Percentiles rank a stretch among this genome's conserved stretches.
phyloP scores from a whole-genome alignment of 2,797 vertebrate genomes.

The Chaetophractus vellerosus region DNA sequence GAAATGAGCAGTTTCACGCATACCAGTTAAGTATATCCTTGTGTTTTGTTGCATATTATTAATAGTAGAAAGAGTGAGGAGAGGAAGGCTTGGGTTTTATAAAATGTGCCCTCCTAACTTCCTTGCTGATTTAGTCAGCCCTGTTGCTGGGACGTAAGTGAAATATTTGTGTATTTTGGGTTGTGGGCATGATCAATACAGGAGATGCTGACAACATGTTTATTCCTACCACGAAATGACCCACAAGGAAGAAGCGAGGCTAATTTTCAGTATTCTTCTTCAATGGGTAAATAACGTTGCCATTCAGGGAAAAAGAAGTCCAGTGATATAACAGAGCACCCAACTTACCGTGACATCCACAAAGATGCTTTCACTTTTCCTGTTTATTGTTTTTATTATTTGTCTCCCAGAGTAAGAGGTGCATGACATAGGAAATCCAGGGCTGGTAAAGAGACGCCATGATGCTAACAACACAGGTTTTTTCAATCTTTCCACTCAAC shows the following conservation, averaged over 20 bases:
- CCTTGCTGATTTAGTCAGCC: background rate
- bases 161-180: background rate
- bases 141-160: background rate
- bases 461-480: background rate
- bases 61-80: background rate
- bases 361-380: too few relatives aligned
- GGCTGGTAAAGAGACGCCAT: background rate
- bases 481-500: background rate
- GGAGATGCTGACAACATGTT: background rate
- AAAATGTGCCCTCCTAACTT: background rate
- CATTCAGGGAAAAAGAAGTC: conserved; percentile 15
- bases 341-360: background rate
- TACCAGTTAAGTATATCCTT: background rate
- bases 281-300: background rate
- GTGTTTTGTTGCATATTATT: background rate
- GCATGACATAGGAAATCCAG: background rate
- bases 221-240: background rate
- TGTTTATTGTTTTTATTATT: background rate
- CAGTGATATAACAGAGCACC: background rate
- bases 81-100: background rate
- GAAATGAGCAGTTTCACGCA: background rate
- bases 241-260: background rate
- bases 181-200: background rate
- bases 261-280: conserved; percentile 2
- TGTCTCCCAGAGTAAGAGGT: background rate